These are phyloP conservation scores for Ahaetulla prasina DNA, from an alignment of 2,113 vertebrate genomes.

Conservation along the genomic window DNA sequence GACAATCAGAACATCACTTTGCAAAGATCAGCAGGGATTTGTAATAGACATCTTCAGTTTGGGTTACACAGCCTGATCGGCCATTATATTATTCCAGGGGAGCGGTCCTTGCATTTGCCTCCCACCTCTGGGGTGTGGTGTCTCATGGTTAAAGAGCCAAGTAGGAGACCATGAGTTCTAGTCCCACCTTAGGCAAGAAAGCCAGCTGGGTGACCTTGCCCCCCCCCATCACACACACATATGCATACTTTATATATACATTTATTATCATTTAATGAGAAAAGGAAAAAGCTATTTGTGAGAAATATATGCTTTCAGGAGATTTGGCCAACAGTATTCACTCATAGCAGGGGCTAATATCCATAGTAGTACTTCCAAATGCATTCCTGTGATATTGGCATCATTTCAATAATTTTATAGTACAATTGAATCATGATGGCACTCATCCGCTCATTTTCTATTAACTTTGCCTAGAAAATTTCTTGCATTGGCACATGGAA, in stretches of 20 bases:
- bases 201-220: too few relatives aligned
- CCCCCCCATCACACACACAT: background rate
- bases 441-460: constrained; percentile 67
- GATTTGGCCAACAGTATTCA: constrained; percentile 66
- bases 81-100: background rate
- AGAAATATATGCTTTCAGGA: constrained; percentile 29
- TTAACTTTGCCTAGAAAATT: constrained; percentile 67
- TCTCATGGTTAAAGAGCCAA: too few relatives aligned
- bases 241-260: background rate
- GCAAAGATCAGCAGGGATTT: background rate
- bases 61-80: rapidly evolving
- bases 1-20: background rate
- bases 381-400: constrained; percentile 68
- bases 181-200: too few relatives aligned
- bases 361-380: constrained; percentile 47
- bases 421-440: constrained; percentile 64
- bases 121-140: background rate
- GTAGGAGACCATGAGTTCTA: too few relatives aligned
- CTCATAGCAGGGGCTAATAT: constrained; percentile 62
- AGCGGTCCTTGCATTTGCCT: background rate
- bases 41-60: background rate
- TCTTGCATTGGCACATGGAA: constrained; percentile 52
- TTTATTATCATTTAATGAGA: background rate
- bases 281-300: background rate
- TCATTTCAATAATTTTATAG: constrained; percentile 72